Conservation (phyloP, 1,140 invertebrate genomes). For the Temnothorax nylanderi region DNA sequence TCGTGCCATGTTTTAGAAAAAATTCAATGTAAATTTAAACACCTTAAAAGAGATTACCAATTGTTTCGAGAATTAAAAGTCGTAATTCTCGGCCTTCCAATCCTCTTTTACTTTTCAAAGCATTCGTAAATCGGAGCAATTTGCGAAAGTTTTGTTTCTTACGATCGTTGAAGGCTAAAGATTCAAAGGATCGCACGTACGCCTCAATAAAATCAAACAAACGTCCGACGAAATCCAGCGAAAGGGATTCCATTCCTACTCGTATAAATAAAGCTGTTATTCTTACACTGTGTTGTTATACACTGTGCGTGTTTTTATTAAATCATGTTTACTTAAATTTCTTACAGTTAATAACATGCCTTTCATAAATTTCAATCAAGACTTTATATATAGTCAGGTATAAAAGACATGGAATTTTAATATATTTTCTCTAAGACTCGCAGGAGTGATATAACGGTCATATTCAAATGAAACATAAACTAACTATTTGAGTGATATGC, state of each 20-base stretch:
- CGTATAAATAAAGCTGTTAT: background rate
- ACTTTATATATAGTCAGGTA: background rate
- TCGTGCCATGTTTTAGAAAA: background rate
- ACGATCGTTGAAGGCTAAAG: background rate
- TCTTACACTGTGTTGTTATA: background rate
- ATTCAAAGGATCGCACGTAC: background rate
- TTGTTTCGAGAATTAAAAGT: slow-evolving; percentile 15
- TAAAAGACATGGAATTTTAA: slow-evolving; percentile 19
- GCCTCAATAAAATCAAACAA: slow-evolving; percentile 31
- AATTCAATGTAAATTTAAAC: background rate
- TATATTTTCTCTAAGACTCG: background rate
- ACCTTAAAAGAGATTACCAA: background rate
- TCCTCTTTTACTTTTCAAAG: slow-evolving; percentile 19
- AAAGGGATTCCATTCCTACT: background rate
- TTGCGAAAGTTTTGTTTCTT: background rate
- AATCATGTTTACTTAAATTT: slow-evolving; percentile 1
- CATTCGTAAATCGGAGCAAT: slow-evolving; percentile 16
- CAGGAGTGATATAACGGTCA: background rate
- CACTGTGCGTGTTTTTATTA: background rate
- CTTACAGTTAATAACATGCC: background rate
- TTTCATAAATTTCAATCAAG: background rate
- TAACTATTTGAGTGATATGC: too few species aligned
- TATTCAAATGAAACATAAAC: too few species aligned
- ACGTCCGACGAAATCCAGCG: background rate
- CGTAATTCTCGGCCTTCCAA: background rate